These are phyloP conservation scores for Poeciliopsis retropinna DNA, from an alignment of 2,113 vertebrate species.

Conservation along the genomic window DNA sequence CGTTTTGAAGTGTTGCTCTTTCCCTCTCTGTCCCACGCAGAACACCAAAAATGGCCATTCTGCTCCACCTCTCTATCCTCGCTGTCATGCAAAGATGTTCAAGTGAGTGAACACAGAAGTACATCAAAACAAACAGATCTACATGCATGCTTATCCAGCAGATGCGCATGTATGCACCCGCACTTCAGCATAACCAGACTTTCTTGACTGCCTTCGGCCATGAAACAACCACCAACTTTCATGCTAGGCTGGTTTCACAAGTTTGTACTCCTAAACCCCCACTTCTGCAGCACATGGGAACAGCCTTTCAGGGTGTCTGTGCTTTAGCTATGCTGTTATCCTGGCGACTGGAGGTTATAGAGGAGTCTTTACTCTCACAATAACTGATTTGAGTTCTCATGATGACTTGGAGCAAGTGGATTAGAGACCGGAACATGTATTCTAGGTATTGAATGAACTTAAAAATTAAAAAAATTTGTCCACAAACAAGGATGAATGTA, in stretches of 20 bases:
- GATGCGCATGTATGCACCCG: conserved; percentile 17
- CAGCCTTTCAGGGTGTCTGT: conserved; percentile 39
- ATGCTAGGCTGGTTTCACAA: conserved; percentile 40
- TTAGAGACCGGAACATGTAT: conserved; percentile 32
- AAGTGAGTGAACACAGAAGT: conserved; percentile 17
- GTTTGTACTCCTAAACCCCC: conserved; percentile 3
- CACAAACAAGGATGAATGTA: no score
- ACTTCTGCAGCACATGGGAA: conserved; percentile 23
- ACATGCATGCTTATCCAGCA: conserved; percentile 19
- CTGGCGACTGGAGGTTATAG: conserved; percentile 43
- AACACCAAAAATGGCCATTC: conserved; percentile 74
- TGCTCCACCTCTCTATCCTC: conserved; percentile 69
- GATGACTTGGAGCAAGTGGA: conserved; percentile 62
- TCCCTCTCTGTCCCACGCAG: conserved; percentile 62
- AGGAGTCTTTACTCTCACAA: conserved; percentile 46
- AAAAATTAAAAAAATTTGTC: no score
- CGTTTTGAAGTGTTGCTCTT: conserved; percentile 81
- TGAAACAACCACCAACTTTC: conserved; percentile 46
- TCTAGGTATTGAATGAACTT: conserved; percentile 11
- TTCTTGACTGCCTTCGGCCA: conserved; percentile 25
- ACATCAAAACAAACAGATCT: conserved; percentile 1
- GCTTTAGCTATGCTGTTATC: conserved; percentile 51
- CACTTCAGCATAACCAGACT: conserved; percentile 33
- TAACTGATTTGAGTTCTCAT: conserved; percentile 44
- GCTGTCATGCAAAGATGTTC: conserved; percentile 15